Evolutionary conservation across 2,888 invertebrate genomes (phyloP).

Genomic region (Cheilosia pagana): DNA sequence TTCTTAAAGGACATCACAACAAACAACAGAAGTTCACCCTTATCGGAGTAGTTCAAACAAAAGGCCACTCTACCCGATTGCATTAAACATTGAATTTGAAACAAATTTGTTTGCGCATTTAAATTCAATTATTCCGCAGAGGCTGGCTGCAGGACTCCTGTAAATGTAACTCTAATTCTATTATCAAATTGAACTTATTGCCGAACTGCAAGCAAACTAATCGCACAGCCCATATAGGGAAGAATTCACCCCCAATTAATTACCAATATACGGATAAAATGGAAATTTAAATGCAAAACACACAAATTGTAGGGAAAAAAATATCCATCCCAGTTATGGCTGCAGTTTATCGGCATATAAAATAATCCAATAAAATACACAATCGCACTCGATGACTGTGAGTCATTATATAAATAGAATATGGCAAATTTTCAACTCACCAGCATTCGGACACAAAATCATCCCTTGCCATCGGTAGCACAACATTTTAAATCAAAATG

Average conservation of each 20-base stretch:
- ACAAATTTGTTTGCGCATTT: constrained; percentile 9
- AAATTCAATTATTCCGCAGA: constrained; percentile 40
- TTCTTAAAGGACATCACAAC: too few relatives aligned
- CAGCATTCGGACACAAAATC: not conserved
- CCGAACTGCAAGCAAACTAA: constrained; percentile 20
- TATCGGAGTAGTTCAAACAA: too few relatives aligned
- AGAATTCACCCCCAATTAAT: constrained; percentile 32
- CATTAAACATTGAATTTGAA: constrained; percentile 16
- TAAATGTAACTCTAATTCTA: constrained; percentile 37
- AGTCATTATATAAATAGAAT: constrained; percentile 41
- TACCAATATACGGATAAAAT: constrained; percentile 21
- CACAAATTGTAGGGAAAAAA: constrained; percentile 6
- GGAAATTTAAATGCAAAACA: constrained; percentile 20
- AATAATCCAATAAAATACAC: constrained; percentile 66
- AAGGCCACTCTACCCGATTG: not conserved
- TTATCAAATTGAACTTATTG: constrained; percentile 37
- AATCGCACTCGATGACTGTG: constrained; percentile 55
- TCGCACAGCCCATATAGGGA: not conserved
- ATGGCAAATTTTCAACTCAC: not conserved
- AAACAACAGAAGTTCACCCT: too few relatives aligned
- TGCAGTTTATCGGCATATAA: constrained; percentile 35
- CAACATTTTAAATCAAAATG: constrained; percentile 37
- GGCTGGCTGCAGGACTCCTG: not conserved
- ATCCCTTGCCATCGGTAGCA: constrained; percentile 2
- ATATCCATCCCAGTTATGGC: not conserved